Evolutionary conservation across 2,797 vertebrate species (phyloP).

Genomic region (Buceros bicornis): DNA sequence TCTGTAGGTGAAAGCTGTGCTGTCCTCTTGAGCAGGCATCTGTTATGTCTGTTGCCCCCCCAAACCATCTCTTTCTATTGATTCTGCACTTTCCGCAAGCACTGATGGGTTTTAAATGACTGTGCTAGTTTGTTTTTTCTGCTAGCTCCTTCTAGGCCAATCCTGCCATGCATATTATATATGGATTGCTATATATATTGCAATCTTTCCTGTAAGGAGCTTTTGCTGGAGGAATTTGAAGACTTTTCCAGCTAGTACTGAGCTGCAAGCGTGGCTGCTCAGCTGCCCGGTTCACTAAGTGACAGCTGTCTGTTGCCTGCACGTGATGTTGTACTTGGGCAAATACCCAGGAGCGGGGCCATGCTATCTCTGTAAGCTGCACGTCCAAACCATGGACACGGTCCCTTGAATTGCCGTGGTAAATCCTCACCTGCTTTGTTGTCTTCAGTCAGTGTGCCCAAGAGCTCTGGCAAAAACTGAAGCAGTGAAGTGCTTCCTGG

Average conservation of each 20-base stretch:
- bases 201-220: background rate
- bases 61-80: background rate
- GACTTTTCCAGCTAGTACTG: background rate
- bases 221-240: background rate
- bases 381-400: background rate
- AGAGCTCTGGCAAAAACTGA: conserved; percentile 23
- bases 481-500: conserved; percentile 11
- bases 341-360: background rate
- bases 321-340: background rate
- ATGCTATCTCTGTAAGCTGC: background rate
- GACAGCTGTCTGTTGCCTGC: background rate
- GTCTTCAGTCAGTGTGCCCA: background rate
- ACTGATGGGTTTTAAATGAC: background rate
- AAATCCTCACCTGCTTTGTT: conserved; percentile 68
- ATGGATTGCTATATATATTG: too few relatives aligned
- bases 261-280: background rate
- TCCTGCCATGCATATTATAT: background rate
- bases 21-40: background rate
- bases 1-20: background rate
- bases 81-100: background rate
- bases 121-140: background rate
- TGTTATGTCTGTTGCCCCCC: background rate
- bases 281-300: background rate
- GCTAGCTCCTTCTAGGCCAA: background rate
- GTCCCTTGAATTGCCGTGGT: background rate